Conservation (phyloP, 2,113 vertebrate species). For the Monopterus albus region DNA sequence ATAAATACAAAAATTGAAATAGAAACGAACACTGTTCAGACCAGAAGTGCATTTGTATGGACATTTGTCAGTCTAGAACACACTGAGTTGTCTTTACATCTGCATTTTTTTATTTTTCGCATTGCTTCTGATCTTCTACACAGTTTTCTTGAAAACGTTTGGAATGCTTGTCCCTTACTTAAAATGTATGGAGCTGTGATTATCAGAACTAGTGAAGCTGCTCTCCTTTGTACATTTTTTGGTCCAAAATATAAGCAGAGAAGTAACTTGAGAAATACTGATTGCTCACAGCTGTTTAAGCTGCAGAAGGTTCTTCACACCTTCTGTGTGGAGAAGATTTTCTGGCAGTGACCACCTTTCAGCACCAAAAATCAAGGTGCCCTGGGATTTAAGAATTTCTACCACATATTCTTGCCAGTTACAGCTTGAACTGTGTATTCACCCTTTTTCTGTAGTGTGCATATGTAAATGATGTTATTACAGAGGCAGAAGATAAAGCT, state of each 20-base stretch:
- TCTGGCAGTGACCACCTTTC: conserved; percentile 17
- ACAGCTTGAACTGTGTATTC: background rate
- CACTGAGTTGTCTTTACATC: background rate
- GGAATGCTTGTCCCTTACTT: no score
- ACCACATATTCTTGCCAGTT: background rate
- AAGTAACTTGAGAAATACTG: no score
- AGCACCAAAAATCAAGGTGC: background rate
- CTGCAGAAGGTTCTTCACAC: background rate
- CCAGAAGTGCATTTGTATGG: background rate
- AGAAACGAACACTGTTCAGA: background rate
- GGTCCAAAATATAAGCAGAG: no score
- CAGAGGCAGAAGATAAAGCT: conserved; percentile 3
- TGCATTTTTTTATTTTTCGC: no score
- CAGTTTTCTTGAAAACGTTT: background rate
- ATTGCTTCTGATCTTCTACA: background rate
- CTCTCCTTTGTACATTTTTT: conserved; percentile 1
- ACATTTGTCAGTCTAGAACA: background rate
- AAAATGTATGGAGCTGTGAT: background rate
- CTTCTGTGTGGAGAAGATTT: background rate
- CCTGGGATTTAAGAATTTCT: conserved; percentile 8
- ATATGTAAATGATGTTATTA: background rate
- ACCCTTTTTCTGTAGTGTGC: background rate
- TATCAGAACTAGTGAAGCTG: background rate
- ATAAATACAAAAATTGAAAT: background rate
- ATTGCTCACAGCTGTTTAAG: no score